Evolutionary conservation across 2,113 vertebrate species (phyloP).

Genomic region (Rattus rattus): DNA sequence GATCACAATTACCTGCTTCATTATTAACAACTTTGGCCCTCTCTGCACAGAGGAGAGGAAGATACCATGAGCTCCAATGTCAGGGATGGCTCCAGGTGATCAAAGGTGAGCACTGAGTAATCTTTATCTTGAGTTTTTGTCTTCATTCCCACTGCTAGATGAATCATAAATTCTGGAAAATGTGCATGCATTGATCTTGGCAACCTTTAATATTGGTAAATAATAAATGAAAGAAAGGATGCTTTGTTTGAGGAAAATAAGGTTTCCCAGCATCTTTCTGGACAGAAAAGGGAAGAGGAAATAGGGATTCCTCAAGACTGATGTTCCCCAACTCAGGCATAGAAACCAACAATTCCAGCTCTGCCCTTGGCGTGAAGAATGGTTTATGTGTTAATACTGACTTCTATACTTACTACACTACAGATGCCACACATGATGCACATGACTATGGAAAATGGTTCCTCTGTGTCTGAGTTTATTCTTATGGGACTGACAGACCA

Average conservation of each 20-base stretch:
- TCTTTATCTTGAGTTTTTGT: background rate
- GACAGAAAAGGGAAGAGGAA: background rate
- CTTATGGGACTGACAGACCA: slow-evolving; percentile 19
- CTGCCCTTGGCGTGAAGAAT: accelerated
- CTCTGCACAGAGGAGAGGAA: background rate
- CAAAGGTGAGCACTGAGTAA: background rate
- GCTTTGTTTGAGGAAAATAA: background rate
- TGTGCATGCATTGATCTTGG: no score
- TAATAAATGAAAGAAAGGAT: background rate
- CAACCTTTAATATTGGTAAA: background rate
- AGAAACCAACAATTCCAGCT: background rate
- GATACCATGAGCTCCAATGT: background rate
- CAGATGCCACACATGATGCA: background rate
- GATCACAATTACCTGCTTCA: background rate
- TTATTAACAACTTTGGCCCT: background rate
- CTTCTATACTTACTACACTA: background rate
- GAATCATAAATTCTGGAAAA: background rate
- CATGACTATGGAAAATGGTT: background rate
- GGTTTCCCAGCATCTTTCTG: no score
- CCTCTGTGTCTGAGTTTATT: slow-evolving; percentile 21
- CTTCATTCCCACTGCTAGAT: no score
- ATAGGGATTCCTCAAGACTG: background rate
- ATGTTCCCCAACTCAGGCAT: background rate
- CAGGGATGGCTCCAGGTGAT: background rate
- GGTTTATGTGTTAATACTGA: background rate